phyloP scores from a whole-genome alignment of 2,888 invertebrate genomes.

The Timandra comae region DNA sequence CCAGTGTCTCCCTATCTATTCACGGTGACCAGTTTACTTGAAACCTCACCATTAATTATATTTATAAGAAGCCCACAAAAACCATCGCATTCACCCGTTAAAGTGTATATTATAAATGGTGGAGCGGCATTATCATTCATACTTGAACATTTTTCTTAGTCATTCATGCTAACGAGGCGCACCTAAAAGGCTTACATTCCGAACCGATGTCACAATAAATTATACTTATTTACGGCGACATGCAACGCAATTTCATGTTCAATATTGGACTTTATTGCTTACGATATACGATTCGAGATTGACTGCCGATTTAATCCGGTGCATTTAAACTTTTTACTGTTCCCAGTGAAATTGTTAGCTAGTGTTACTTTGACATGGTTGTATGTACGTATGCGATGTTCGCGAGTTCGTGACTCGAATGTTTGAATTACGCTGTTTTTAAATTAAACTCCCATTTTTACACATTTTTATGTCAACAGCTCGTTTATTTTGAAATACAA shows the following conservation, averaged over 20 bases:
- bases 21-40: too few relatives aligned
- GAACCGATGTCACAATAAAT: slow-evolving; percentile 28
- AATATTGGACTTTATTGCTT: slow-evolving; percentile 49
- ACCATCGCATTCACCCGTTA: slow-evolving; percentile 13
- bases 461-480: too few relatives aligned
- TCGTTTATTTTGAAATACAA: too few relatives aligned
- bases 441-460: too few relatives aligned
- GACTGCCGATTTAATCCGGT: slow-evolving; percentile 37
- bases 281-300: slow-evolving; percentile 32
- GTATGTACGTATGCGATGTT: slow-evolving; percentile 5
- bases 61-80: too few relatives aligned
- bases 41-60: too few relatives aligned
- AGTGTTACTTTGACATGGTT: slow-evolving; percentile 17
- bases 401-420: slow-evolving; percentile 10
- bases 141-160: slow-evolving; percentile 17
- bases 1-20: too few relatives aligned
- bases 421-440: slow-evolving; percentile 7
- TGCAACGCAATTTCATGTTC: slow-evolving; percentile 36
- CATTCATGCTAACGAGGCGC: slow-evolving; percentile 16
- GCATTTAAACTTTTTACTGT: slow-evolving; percentile 28
- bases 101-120: slow-evolving; percentile 13
- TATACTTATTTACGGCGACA: slow-evolving; percentile 27
- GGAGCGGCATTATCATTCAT: slow-evolving; percentile 10
- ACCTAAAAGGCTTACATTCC: slow-evolving; percentile 12
- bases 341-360: slow-evolving; percentile 14